Evolutionary conservation across 2,888 invertebrate genomes (phyloP).

Genomic region (Apamea anceps): DNA sequence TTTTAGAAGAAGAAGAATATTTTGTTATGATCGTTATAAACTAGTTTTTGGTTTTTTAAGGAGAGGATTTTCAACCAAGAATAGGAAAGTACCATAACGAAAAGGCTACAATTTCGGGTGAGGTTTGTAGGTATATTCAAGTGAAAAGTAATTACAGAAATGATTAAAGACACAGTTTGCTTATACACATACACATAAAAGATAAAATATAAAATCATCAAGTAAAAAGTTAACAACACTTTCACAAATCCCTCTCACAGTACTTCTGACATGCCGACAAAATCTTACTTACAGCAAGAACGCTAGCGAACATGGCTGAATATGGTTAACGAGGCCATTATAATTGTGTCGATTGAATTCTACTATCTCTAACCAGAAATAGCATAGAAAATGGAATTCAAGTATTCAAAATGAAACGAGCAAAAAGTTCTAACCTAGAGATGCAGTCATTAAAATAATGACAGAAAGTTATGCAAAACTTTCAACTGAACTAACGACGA

Average conservation of each 20-base stretch:
- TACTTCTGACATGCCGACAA: no score
- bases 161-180: no score
- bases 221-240: no score
- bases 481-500: conserved; percentile 37
- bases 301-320: not conserved
- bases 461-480: conserved; percentile 21
- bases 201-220: no score
- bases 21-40: not conserved
- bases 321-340: not conserved
- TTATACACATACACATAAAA: no score
- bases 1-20: not conserved
- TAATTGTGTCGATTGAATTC: not conserved
- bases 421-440: conserved; percentile 5
- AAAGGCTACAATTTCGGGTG: not conserved
- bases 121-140: not conserved
- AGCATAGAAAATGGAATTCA: not conserved
- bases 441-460: conserved; percentile 39
- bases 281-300: not conserved
- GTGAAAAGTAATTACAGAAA: no score
- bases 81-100: not conserved
- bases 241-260: no score
- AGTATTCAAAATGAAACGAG: not conserved
- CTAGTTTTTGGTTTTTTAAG: not conserved
- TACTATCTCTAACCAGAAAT: not conserved
- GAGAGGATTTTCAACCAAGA: not conserved